Base-by-base conservation (phyloP, 2,113 vertebrate species). In the Catharus fuscescens region DNA sequence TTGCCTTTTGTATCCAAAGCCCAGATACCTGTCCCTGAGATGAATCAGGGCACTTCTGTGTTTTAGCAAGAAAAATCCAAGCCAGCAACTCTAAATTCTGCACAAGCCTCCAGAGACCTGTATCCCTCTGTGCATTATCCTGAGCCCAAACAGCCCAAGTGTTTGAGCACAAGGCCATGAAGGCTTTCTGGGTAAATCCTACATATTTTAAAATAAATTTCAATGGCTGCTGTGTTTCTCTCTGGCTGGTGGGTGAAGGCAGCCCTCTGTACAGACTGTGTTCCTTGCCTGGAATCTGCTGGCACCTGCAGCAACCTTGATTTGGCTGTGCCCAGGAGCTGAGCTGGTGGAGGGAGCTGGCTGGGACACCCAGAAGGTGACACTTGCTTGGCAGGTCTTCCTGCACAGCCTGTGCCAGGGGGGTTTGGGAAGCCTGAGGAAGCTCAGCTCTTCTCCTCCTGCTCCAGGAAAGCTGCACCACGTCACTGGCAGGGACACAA, bases 201-300 rank as follows among this genome's bases (percentile, higher is more conserved):
- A 28, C 72, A 67, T 53, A 85, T 42, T 91, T 94, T 45, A 61
- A 80, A 64, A n/a, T 62, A 88, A 64, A 7, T 57, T 80, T 96
- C 86, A 96, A 83, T 95, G 80, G 47, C 31, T 81, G 47, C 94
- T 91, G 85, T 95, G 96, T 96, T 93, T 34, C 67, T n/a, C 34
- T 88, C 24, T 73, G 89, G 73, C 77, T 86, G 79, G 64, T 88
- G 88, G 65, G 77, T 91, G 83, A 92, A 95, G 69, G 72, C 79
- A 82, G 64, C 71, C 60, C 57, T 90, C 54, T 92, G 86, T 89
- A 16, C 26, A 36, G 24, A 19, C 42, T 1, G 2, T 32, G 28
- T 72, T 78, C 47, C 9, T 47, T 81, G 82, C 93, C 82, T 94
- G 90, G 69, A 72, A 93, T 84, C 53, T 94, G 32, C 86, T 93